phyloP scores from a whole-genome alignment of 2,113 vertebrate genomes.

The Passerina amoena region DNA sequence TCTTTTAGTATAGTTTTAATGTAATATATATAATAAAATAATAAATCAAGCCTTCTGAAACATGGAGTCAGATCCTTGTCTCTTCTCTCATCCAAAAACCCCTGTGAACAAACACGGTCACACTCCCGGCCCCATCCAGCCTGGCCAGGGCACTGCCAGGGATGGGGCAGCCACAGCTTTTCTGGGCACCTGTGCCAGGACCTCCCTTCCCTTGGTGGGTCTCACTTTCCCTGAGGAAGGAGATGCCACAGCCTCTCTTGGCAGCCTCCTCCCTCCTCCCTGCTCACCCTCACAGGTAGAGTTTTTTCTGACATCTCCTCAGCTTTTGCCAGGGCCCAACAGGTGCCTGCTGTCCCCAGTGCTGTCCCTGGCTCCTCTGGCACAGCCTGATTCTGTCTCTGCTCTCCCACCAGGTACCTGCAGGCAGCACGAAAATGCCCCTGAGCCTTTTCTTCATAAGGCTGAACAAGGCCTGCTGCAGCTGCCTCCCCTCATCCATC shows the following conservation, averaged over 20 bases:
- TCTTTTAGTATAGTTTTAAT: no score
- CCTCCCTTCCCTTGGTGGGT: not conserved
- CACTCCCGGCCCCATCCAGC: rapidly evolving
- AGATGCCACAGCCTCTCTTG: not conserved
- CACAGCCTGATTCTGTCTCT: not conserved
- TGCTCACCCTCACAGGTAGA: not conserved
- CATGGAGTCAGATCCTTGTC: no score
- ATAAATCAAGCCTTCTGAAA: no score
- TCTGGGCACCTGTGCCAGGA: not conserved
- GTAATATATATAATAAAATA: no score
- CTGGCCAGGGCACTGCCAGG: not conserved
- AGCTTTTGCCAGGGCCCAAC: not conserved
- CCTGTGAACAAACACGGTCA: no score
- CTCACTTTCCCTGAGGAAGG: not conserved
- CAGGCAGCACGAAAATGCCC: not conserved
- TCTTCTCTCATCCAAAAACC: no score
- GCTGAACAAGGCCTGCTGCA: not conserved
- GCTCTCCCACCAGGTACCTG: not conserved
- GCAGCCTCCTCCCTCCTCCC: not conserved
- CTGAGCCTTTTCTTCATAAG: not conserved
- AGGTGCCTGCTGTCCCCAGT: not conserved
- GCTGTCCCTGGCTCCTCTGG: not conserved
- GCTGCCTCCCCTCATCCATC: not conserved
- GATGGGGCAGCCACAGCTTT: not conserved
- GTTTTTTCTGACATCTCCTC: not conserved